phyloP scores from a whole-genome alignment of 2,888 invertebrate genomes.

The Ectropis crepuscularia region DNA sequence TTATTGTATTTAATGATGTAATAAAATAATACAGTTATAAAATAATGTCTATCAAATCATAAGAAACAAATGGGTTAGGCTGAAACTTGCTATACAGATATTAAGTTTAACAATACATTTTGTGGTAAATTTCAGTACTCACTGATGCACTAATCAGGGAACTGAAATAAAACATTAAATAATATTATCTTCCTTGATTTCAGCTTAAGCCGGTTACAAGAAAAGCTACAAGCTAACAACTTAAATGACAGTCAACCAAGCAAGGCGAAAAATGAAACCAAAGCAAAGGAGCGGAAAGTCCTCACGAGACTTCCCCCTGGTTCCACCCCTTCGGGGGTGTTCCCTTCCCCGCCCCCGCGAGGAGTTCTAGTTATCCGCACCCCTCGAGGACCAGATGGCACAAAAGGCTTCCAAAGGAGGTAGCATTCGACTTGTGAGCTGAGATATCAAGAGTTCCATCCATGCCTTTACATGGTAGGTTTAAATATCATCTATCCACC shows the following conservation, averaged over 20 bases:
- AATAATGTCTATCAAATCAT: no score
- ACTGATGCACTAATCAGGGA: not conserved
- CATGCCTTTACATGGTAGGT: conserved; percentile 49
- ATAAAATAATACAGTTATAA: no score
- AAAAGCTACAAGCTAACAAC: conserved; percentile 76
- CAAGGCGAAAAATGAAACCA: conserved; percentile 68
- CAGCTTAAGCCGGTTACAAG: conserved; percentile 76
- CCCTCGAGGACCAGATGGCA: conserved; percentile 92
- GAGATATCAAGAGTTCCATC: conserved; percentile 60
- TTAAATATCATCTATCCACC: conserved; percentile 22
- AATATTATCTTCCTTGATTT: conserved; percentile 42
- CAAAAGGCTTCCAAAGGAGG: conserved; percentile 80
- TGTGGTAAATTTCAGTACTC: no score
- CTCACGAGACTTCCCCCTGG: conserved; percentile 70
- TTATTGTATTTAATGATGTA: no score
- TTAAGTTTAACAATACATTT: no score
- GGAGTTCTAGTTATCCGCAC: conserved; percentile 87
- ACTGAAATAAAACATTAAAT: not conserved
- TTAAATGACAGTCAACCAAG: conserved; percentile 68
- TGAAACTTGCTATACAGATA: no score
- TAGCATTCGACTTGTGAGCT: conserved; percentile 60
- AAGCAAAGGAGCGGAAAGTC: conserved; percentile 75
- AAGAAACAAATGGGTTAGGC: no score
- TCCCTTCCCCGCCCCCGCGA: conserved; percentile 75
- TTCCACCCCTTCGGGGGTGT: conserved; percentile 65